These are phyloP conservation scores for Micrasema minimum DNA, from an alignment of 1,140 invertebrate genomes.

Conservation along the genomic window DNA sequence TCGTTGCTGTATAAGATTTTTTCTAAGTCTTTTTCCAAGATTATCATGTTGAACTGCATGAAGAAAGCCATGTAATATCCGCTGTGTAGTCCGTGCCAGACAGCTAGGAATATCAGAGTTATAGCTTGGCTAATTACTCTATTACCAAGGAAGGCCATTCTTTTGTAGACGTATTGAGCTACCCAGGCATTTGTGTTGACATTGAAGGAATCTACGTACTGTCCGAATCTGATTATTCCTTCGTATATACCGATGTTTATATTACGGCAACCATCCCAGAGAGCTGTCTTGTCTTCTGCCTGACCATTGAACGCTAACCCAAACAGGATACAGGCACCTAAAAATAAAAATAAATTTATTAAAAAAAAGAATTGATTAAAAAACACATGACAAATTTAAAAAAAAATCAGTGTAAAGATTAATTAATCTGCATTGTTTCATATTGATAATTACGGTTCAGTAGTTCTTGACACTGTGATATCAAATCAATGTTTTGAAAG, in stretches of 20 bases:
- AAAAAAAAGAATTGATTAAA: too few species aligned
- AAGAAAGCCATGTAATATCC: conserved; percentile 94
- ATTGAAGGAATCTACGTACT: conserved; percentile 91
- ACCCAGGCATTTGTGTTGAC: conserved; percentile 95
- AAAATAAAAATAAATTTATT: conserved; percentile 53
- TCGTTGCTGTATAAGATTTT: conserved; percentile 66
- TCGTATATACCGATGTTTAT: conserved; percentile 83
- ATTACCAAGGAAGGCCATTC: conserved; percentile 90
- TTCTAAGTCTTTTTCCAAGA: conserved; percentile 81
- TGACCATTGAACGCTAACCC: conserved; percentile 87
- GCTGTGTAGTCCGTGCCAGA: conserved; percentile 93
- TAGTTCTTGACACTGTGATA: too few species aligned
- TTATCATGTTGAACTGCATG: conserved; percentile 90
- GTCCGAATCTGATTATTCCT: conserved; percentile 80
- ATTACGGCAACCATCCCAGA: conserved; percentile 90
- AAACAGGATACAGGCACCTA: conserved; percentile 69
- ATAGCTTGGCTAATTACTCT: conserved; percentile 82
- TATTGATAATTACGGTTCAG: too few species aligned
- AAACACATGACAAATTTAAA: too few species aligned
- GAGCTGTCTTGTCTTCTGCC: conserved; percentile 65
- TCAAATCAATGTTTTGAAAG: too few species aligned
- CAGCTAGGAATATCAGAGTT: conserved; percentile 85
- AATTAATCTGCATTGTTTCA: too few species aligned
- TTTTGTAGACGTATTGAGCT: conserved; percentile 91
- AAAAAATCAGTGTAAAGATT: too few species aligned